Percentiles rank a stretch among this genome's conserved stretches.
Evolutionary conservation across 2,113 vertebrate genomes (phyloP).

Genomic region (cattle (Bos taurus)): DNA sequence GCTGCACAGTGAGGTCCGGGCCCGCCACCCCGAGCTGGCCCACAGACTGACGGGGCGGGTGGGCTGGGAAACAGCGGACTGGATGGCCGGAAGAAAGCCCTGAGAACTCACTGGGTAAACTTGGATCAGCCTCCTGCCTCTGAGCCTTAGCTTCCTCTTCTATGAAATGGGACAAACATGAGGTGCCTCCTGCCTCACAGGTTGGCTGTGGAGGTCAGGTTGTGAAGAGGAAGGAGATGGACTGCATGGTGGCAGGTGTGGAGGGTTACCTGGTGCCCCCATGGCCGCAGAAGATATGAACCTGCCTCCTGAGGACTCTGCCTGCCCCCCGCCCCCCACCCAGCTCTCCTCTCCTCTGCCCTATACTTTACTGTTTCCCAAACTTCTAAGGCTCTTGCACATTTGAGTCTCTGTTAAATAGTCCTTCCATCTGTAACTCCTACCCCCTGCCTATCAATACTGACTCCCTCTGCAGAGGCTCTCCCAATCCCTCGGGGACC

Average conservation of each 20-base stretch:
- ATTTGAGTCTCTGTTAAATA: neutral
- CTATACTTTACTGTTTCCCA: neutral
- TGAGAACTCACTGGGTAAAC: neutral
- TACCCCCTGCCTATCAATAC: neutral
- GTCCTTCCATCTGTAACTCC: neutral
- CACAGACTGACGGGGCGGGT: fast-evolving
- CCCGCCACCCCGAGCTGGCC: fast-evolving
- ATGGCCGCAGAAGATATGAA: neutral
- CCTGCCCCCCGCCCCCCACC: neutral
- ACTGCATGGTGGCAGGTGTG: neutral
- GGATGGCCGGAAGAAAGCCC: neutral
- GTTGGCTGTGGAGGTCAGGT: neutral
- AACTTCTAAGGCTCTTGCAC: neutral
- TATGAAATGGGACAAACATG: neutral
- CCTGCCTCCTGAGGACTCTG: neutral
- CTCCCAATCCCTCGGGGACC: neutral
- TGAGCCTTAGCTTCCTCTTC: neutral
- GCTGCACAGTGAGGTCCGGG: neutral
- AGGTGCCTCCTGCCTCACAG: neutral
- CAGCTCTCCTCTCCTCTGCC: neutral
- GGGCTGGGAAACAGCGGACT: neutral
- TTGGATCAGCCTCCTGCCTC: neutral
- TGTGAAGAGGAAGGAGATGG: neutral
- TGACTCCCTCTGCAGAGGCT: neutral
- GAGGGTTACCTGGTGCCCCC: neutral